Evolutionary conservation across 2,888 invertebrate genomes (phyloP), one percentile per base, ranked within the genome.

Genomic region (Ochlodes sylvanus): DNA sequence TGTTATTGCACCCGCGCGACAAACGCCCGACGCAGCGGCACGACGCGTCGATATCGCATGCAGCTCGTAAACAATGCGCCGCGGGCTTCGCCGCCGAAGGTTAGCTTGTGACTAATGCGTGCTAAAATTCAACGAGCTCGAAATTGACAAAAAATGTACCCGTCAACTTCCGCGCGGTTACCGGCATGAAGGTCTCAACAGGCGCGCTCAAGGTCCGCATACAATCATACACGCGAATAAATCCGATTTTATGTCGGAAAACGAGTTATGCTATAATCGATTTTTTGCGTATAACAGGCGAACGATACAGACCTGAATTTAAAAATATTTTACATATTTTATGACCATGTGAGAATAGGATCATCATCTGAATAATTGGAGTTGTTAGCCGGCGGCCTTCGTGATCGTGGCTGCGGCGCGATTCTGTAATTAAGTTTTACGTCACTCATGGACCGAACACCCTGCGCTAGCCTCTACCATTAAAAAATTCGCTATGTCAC

Each of bases 141-240:
- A 89, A 88, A 89, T 90, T 89, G 86, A 89, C 90, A 91, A 92
- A 93, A 89, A 90, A 87, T 81, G 79, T 86, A 86, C 84, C 85
- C 86, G 88, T 81, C 90, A 83, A 92, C 91, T 93, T 93, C 92
- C 92, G 92, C 92, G 91, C 92, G 87, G 92, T 92, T 92, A 93
- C 92, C 82, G 86, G 85, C 90, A 89, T 87, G 92, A 92, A 92
- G 92, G 92, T 91, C 92, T 92, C 87, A 84, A 87, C 86, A 83
- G 84, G 82, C 84, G 85, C 81, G 87, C 89, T 92, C 92, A 93
- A 92, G 92, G 92, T 93, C 89, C 85, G 87, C 86, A 88, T 88
- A 92, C 89, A 90, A 89, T 90, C 90, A 88, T 91, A 91, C 50
- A 50, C 87, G 84, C 88, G 87, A 87, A 89, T 90, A 89, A 90